A percentile compares a stretch with the other conserved stretches of the same genome.
Evolutionary conservation across 1,140 invertebrate species (phyloP).

Genomic region (Argopecten irradians): DNA sequence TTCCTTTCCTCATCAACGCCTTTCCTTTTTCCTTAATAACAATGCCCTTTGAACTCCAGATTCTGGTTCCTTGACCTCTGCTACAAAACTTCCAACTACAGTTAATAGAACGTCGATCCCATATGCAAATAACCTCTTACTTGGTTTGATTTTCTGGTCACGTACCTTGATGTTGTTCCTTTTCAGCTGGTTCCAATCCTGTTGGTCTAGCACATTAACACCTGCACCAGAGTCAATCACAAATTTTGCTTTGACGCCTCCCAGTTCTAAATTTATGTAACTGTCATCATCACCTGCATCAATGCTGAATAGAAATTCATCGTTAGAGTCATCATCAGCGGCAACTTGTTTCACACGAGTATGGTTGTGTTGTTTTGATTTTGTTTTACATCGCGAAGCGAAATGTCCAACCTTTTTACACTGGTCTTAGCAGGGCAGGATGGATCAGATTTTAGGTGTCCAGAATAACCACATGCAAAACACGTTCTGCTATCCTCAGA

Average conservation of each 20-base stretch:
- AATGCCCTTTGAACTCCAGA: not conserved
- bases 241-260: conserved; percentile 26
- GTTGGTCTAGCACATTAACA: conserved; percentile 40
- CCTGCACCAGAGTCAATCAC: conserved; percentile 50
- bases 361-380: not conserved
- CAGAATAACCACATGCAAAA: conserved; percentile 36
- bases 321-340: not conserved
- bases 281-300: not conserved
- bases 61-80: not conserved
- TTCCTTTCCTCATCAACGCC: not conserved
- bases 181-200: conserved; percentile 38
- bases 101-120: not conserved
- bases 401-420: conserved; percentile 43
- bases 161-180: not conserved
- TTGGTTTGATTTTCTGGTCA: not conserved
- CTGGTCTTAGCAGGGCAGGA: conserved; percentile 38
- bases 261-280: conserved; percentile 28
- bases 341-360: not conserved
- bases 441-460: conserved; percentile 24
- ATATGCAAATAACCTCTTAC: not conserved
- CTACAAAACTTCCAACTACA: not conserved
- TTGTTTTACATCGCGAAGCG: conserved; percentile 36
- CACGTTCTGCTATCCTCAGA: not conserved
- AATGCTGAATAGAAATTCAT: conserved; percentile 25
- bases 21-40: conserved; percentile 25